Conservation (phyloP, 2,888 invertebrate species). For the Ellobium chinense region DNA sequence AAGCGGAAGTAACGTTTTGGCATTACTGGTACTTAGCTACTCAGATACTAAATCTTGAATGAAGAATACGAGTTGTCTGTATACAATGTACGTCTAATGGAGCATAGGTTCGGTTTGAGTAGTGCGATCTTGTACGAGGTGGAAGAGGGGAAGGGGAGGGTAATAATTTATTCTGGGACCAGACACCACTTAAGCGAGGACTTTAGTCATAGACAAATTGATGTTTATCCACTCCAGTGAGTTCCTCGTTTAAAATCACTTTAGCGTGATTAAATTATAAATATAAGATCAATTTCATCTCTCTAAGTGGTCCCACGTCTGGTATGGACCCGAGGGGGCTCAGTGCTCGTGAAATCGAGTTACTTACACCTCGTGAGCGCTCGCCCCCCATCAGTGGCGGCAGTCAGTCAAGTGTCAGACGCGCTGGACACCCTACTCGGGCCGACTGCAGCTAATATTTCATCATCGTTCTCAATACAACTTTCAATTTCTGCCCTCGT, state of each 20-base stretch:
- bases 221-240: neutral
- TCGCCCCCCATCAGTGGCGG: neutral
- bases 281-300: neutral
- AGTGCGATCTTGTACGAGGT: too few relatives aligned
- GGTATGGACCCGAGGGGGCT: neutral
- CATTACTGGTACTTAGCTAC: too few relatives aligned
- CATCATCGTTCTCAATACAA: neutral
- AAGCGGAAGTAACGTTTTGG: too few relatives aligned
- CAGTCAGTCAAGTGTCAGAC: conserved; percentile 17
- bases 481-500: conserved; percentile 1
- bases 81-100: too few relatives aligned
- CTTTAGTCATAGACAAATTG: too few relatives aligned
- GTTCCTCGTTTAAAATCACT: neutral
- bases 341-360: neutral
- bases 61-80: too few relatives aligned
- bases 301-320: neutral
- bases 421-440: neutral
- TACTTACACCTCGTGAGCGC: neutral
- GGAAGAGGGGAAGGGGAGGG: too few relatives aligned
- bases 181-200: too few relatives aligned
- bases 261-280: conserved; percentile 1
- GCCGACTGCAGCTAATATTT: neutral
- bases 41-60: too few relatives aligned
- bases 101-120: too few relatives aligned
- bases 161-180: too few relatives aligned